Percentiles rank a stretch among this genome's conserved stretches.
These are phyloP conservation scores for Ciconia nigra DNA, from an alignment of 2,797 vertebrate genomes.

Conservation along the genomic window DNA sequence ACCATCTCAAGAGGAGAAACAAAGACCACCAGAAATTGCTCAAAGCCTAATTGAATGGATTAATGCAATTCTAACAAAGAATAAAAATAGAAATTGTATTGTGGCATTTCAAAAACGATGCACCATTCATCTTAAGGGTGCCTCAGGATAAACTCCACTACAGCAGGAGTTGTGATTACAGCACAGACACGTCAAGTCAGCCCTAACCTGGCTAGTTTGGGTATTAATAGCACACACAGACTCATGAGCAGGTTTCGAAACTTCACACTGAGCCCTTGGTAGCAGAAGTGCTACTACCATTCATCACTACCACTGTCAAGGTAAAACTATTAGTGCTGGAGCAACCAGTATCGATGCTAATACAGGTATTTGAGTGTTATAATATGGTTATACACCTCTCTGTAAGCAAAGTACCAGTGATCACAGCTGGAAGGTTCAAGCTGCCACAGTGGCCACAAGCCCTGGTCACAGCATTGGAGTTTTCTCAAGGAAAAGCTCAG, in stretches of 20 bases:
- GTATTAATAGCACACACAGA: background rate
- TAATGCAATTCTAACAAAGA: background rate
- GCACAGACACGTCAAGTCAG: background rate
- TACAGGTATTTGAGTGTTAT: background rate
- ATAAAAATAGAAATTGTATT: background rate
- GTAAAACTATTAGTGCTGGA: background rate
- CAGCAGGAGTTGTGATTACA: background rate
- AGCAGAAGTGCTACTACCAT: background rate
- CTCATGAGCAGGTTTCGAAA: rapidly evolving
- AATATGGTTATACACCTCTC: background rate
- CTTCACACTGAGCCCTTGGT: background rate
- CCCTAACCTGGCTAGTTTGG: background rate
- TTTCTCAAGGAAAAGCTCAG: background rate
- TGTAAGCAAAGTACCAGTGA: background rate
- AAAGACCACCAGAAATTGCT: background rate
- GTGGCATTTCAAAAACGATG: background rate
- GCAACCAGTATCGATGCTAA: background rate
- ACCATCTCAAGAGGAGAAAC: background rate
- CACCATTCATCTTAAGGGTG: background rate
- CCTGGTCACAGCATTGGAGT: background rate
- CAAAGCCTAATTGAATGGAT: background rate
- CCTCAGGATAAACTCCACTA: background rate
- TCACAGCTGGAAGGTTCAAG: background rate
- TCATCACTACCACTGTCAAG: background rate
- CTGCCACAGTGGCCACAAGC: background rate